Percentiles rank a stretch among this genome's conserved stretches.
phyloP scores from a whole-genome alignment of 2,113 vertebrate genomes.

The Butorides virescens region DNA sequence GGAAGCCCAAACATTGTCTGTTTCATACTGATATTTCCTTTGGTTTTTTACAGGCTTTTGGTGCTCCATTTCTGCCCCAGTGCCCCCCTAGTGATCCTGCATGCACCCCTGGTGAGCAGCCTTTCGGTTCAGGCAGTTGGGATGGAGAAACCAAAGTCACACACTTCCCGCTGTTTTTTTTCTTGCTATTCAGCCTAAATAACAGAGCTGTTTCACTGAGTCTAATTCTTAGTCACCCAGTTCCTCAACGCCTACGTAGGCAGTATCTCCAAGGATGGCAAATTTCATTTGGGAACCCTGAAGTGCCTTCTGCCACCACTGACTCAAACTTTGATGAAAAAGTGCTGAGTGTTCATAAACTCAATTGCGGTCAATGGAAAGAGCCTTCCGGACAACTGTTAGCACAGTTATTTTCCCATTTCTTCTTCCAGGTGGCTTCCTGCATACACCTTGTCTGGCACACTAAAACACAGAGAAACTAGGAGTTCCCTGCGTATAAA shows the following conservation, averaged over 20 bases:
- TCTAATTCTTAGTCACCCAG: background rate
- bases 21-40: background rate
- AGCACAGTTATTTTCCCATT: background rate
- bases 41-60: background rate
- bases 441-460: background rate
- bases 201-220: background rate
- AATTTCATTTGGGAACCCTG: background rate
- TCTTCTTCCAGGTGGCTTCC: background rate
- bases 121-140: background rate
- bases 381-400: background rate
- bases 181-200: background rate
- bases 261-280: background rate
- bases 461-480: background rate
- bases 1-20: background rate
- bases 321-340: background rate
- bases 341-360: background rate
- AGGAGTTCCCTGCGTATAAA: background rate
- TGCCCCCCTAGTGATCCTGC: background rate
- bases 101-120: background rate
- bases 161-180: background rate
- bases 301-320: background rate
- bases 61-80: background rate
- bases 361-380: background rate
- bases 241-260: accelerated
- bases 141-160: background rate